A percentile compares a stretch with the other conserved stretches of the same genome.
Evolutionary conservation across 1,140 invertebrate species (phyloP).

Genomic region (Listronotus bonariensis): DNA sequence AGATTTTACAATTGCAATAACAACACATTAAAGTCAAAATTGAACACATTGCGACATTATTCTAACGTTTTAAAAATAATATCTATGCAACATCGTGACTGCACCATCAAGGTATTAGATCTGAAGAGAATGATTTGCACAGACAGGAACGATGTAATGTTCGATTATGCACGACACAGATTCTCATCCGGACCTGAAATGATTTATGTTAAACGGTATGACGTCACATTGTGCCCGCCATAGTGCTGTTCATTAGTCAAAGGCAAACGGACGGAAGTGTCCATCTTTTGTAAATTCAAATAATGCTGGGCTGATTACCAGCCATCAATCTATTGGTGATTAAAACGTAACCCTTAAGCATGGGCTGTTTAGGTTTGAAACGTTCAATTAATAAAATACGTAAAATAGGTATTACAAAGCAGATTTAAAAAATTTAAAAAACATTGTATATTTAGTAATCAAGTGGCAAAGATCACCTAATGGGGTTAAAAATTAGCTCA

Average conservation of each 20-base stretch:
- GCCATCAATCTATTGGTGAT: no score
- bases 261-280: slow-evolving; percentile 1
- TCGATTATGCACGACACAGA: slow-evolving; percentile 31
- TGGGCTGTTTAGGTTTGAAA: no score
- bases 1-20: slow-evolving; percentile 11
- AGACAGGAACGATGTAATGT: slow-evolving; percentile 21
- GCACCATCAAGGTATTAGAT: slow-evolving; percentile 23
- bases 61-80: slow-evolving; percentile 27
- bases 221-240: slow-evolving; percentile 5
- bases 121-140: slow-evolving; percentile 23
- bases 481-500: no score
- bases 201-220: slow-evolving; percentile 19
- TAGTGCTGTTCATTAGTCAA: slow-evolving; percentile 1
- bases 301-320: background rate
- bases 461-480: no score
- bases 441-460: no score
- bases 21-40: slow-evolving; percentile 30
- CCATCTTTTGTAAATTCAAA: background rate
- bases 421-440: no score
- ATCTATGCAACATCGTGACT: slow-evolving; percentile 28
- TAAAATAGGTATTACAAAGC: no score
- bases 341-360: no score
- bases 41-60: slow-evolving; percentile 23
- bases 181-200: slow-evolving; percentile 18
- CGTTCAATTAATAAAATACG: no score